Percentiles rank a stretch among this genome's conserved stretches.
Conservation (phyloP, 2,113 vertebrate species). For the Lathamus discolor region DNA sequence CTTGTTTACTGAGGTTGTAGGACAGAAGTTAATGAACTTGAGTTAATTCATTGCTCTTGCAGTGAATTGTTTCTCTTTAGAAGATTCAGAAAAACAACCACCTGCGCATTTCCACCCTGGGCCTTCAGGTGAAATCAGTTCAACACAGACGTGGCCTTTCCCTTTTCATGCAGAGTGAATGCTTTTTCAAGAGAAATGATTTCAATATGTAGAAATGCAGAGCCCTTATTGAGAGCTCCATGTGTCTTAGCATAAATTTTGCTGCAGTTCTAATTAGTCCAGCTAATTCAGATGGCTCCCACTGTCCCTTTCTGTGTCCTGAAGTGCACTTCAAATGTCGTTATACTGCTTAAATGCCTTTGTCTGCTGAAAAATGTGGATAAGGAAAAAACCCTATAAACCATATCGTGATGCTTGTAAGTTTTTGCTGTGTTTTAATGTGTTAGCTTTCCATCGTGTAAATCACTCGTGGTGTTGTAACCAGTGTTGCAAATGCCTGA, state of each 20-base stretch:
- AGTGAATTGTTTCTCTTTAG: neutral
- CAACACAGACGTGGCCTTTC: neutral
- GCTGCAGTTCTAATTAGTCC: neutral
- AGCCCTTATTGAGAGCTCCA: neutral
- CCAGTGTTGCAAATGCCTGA: neutral
- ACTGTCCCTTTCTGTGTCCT: neutral
- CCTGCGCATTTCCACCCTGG: neutral
- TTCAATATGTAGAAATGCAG: neutral
- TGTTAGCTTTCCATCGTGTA: neutral
- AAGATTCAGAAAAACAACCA: neutral
- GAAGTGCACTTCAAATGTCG: neutral
- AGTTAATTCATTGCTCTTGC: conserved; percentile 13
- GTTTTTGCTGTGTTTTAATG: neutral
- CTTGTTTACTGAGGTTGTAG: conserved; percentile 6
- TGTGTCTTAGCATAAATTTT: neutral
- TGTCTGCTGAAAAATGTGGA: neutral
- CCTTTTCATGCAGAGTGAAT: neutral
- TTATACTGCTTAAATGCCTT: neutral
- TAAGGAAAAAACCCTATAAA: neutral
- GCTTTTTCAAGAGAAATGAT: neutral
- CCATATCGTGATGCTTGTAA: neutral
- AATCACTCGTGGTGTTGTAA: neutral
- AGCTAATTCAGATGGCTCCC: neutral
- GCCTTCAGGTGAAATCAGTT: neutral
- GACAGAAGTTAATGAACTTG: conserved; percentile 47